A percentile compares a stretch with the other conserved stretches of the same genome.
Evolutionary conservation across 2,113 vertebrate genomes (phyloP).

Genomic region (Myotis brandtii): DNA sequence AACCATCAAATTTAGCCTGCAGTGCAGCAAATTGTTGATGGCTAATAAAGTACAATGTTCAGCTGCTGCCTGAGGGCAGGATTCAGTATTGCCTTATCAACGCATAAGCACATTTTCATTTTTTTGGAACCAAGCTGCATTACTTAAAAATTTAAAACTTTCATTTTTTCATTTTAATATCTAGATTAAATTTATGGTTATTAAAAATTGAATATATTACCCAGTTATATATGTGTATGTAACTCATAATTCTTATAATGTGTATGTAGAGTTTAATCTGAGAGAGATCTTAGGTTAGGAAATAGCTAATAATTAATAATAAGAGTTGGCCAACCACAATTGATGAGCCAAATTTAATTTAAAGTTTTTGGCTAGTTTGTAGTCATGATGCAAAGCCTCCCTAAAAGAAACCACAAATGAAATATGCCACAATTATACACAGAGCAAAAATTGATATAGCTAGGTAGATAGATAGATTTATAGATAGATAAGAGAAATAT

Average conservation of each 20-base stretch:
- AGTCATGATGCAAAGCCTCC: not conserved
- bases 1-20: constrained; percentile 71
- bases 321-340: not conserved
- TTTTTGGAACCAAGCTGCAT: not conserved
- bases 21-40: constrained; percentile 80
- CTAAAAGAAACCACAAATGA: not conserved
- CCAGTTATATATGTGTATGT: not conserved
- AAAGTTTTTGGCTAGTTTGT: not conserved
- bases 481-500: not conserved
- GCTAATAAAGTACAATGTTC: constrained; percentile 75
- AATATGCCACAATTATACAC: not conserved
- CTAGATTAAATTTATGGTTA: not conserved
- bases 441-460: not conserved
- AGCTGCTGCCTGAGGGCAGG: constrained; percentile 63
- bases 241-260: not conserved
- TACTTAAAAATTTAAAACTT: constrained; percentile 49
- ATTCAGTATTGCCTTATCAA: constrained; percentile 63
- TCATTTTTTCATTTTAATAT: constrained; percentile 28
- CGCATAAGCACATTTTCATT: not conserved
- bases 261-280: not conserved
- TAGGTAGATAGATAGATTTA: not conserved
- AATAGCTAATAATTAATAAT: not conserved
- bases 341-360: not conserved
- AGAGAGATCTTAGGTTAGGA: not conserved
- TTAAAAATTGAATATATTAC: not conserved